These are phyloP conservation scores for Dryobotodes eremita DNA, from an alignment of 2,888 invertebrate species.

Conservation along the genomic window DNA sequence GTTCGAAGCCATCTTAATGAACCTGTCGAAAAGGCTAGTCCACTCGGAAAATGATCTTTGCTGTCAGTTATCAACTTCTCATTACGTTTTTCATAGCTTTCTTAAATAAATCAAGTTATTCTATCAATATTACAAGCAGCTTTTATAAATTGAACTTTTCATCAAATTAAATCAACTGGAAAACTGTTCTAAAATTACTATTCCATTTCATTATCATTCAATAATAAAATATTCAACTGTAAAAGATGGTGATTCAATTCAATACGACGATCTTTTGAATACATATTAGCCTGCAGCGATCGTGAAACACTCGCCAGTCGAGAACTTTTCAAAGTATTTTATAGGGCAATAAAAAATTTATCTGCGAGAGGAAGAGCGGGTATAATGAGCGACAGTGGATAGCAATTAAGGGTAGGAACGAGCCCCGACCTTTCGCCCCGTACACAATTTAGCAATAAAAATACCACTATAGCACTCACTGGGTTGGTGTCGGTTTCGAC, in stretches of 20 bases:
- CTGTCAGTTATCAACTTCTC: slow-evolving; percentile 66
- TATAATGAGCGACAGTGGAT: slow-evolving; percentile 75
- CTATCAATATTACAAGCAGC: not conserved
- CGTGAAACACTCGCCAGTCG: slow-evolving; percentile 59
- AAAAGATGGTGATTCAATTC: slow-evolving; percentile 41
- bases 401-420: slow-evolving; percentile 73
- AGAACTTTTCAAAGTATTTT: slow-evolving; percentile 70
- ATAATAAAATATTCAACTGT: slow-evolving; percentile 33
- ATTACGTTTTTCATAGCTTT: slow-evolving; percentile 32
- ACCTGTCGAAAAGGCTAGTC: slow-evolving; percentile 77
- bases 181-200: slow-evolving; percentile 24
- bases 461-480: slow-evolving; percentile 55
- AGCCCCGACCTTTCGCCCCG: slow-evolving; percentile 64
- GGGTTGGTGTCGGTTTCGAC: slow-evolving; percentile 41
- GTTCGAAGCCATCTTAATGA: slow-evolving; percentile 78
- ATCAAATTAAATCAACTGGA: not conserved
- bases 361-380: slow-evolving; percentile 59
- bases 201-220: slow-evolving; percentile 31
- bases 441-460: slow-evolving; percentile 62
- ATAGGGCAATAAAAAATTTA: slow-evolving; percentile 73
- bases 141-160: slow-evolving; percentile 6
- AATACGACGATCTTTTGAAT: slow-evolving; percentile 48
- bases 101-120: slow-evolving; percentile 2
- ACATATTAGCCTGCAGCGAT: slow-evolving; percentile 53
- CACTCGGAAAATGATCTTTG: slow-evolving; percentile 70